A percentile compares a stretch with the other conserved stretches of the same genome.
phyloP scores from a whole-genome alignment of 1,140 invertebrate species.

The Heterodera carotae region DNA sequence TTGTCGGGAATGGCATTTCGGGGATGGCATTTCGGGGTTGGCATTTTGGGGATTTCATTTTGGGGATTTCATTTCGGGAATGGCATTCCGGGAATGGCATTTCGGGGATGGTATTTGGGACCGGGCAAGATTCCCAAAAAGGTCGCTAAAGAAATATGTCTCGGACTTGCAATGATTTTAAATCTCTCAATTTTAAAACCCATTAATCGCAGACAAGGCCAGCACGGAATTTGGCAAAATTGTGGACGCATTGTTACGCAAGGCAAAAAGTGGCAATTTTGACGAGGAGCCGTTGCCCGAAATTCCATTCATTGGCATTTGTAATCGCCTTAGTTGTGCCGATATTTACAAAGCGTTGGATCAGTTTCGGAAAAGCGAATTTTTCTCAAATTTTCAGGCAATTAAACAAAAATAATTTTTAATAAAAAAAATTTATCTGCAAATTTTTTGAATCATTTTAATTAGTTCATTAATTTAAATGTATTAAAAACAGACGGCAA shows the following conservation, averaged over 20 bases:
- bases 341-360: constrained; percentile 65
- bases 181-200: neutral
- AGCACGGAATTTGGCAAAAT: constrained; percentile 57
- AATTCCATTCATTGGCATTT: constrained; percentile 63
- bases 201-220: neutral
- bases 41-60: too few relatives aligned
- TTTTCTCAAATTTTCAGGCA: constrained; percentile 64
- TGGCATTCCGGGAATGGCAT: too few relatives aligned
- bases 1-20: too few relatives aligned
- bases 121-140: too few relatives aligned
- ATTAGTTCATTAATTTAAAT: neutral
- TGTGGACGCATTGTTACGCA: constrained; percentile 55
- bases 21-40: too few relatives aligned
- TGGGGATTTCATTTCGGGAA: too few relatives aligned
- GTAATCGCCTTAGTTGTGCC: constrained; percentile 62
- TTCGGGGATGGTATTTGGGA: too few relatives aligned
- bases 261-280: constrained; percentile 56
- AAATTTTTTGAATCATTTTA: neutral
- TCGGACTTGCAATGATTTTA: too few relatives aligned
- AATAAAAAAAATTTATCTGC: neutral
- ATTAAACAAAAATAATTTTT: neutral
- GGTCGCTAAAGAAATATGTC: too few relatives aligned
- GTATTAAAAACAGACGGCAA: constrained; percentile 48
- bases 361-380: constrained; percentile 59
- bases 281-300: constrained; percentile 63